phyloP scores from a whole-genome alignment of 1,140 invertebrate species.

The Drosophila triauraria region DNA sequence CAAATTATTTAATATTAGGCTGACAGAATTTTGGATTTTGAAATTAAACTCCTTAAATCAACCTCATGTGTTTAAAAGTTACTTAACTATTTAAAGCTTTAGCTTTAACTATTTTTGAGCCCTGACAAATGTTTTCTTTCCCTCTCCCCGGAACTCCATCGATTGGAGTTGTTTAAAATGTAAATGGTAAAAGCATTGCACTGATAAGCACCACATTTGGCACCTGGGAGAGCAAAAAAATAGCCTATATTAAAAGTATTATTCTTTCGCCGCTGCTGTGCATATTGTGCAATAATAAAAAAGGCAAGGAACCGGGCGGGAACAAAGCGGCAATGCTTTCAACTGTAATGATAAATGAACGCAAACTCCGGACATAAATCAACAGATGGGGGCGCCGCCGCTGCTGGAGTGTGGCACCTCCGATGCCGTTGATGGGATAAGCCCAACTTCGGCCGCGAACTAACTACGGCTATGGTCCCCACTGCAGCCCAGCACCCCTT shows the following conservation, averaged over 20 bases:
- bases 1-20: background rate
- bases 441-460: constrained; percentile 75
- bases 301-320: constrained; percentile 26
- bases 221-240: constrained; percentile 57
- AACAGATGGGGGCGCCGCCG: constrained; percentile 23
- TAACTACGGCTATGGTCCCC: constrained; percentile 45
- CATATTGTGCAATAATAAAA: constrained; percentile 73
- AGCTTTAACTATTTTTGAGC: background rate
- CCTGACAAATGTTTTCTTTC: constrained; percentile 6
- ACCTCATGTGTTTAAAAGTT: no score
- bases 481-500: constrained; percentile 3
- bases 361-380: constrained; percentile 81
- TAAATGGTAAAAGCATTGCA: constrained; percentile 65
- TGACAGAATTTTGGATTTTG: background rate
- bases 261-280: constrained; percentile 60
- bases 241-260: constrained; percentile 73
- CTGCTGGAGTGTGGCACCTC: constrained; percentile 53
- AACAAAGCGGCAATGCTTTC: constrained; percentile 80
- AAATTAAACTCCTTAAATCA: background rate
- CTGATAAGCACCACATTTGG: constrained; percentile 70
- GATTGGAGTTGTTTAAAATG: constrained; percentile 50
- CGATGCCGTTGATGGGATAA: constrained; percentile 74
- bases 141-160: constrained; percentile 10
- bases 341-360: constrained; percentile 83
- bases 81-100: background rate